Evolutionary conservation across 1,140 invertebrate species (phyloP).

Genomic region (Platyura marginata): DNA sequence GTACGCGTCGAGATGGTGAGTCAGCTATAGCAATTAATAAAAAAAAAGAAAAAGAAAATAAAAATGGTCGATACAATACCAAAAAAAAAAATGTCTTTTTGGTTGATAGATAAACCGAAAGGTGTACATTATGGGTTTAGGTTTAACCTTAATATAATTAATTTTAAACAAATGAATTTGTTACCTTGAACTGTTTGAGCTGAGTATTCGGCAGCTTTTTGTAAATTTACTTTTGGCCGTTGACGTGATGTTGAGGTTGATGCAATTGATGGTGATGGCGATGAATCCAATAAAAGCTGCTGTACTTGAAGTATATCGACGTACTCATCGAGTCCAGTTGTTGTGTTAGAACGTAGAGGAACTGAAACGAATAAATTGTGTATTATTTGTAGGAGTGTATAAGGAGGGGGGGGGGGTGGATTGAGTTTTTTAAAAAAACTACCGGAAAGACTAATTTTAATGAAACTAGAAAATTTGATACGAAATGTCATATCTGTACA

Average conservation of each 20-base stretch:
- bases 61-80: no score
- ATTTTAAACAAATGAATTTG: background rate
- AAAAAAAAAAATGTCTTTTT: no score
- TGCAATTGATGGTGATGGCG: slow-evolving; percentile 11
- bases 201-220: slow-evolving; percentile 22
- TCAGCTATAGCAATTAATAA: slow-evolving; percentile 12
- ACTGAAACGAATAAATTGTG: background rate
- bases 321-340: slow-evolving; percentile 24
- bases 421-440: no score
- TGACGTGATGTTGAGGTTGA: slow-evolving; percentile 11
- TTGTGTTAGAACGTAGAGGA: no score
- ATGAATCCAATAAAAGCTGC: slow-evolving; percentile 27
- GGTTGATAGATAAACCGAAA: background rate
- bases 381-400: no score
- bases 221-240: slow-evolving; percentile 18
- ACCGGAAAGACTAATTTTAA: no score
- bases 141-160: background rate
- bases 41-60: slow-evolving; percentile 3
- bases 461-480: no score
- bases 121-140: background rate
- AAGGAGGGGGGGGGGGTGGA: no score
- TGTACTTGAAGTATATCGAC: slow-evolving; percentile 33
- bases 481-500: no score
- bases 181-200: slow-evolving; percentile 17
- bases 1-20: slow-evolving; percentile 18